Evolutionary conservation across 2,797 vertebrate genomes (phyloP).

Genomic region (Enteromius paludinosus): DNA sequence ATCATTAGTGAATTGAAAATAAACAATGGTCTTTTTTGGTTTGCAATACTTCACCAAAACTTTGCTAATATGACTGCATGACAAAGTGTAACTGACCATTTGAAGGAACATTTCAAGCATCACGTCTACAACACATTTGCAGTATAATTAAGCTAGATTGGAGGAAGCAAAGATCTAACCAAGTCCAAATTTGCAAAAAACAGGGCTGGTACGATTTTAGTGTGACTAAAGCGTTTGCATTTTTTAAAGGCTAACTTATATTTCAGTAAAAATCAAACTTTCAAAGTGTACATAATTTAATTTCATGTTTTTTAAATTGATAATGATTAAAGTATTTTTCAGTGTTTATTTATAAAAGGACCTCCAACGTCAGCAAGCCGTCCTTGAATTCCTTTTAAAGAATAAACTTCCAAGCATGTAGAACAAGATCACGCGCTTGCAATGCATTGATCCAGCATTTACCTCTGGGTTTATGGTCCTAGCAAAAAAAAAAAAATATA

Average conservation of each 20-base stretch:
- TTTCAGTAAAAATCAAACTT: not conserved
- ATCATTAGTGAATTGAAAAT: not conserved
- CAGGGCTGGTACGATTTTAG: not conserved
- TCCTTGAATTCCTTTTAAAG: slow-evolving; percentile 2
- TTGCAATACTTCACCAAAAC: not conserved
- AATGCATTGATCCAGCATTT: not conserved
- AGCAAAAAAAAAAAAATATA: no score
- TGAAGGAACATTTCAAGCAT: not conserved
- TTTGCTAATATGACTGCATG: not conserved
- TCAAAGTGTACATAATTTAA: not conserved
- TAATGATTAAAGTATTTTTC: not conserved
- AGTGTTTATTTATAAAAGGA: not conserved
- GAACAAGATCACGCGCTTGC: not conserved
- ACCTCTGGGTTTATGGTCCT: not conserved
- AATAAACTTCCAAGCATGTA: not conserved
- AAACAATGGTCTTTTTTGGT: not conserved
- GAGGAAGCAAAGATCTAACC: not conserved
- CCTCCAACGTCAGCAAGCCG: not conserved
- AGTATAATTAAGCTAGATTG: not conserved
- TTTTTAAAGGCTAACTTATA: not conserved
- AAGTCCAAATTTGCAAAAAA: not conserved
- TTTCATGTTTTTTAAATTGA: not conserved
- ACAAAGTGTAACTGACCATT: not conserved
- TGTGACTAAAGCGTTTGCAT: not conserved
- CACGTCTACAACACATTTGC: not conserved